A percentile compares a stretch with the other conserved stretches of the same genome.
These are phyloP conservation scores for Bombus pascuorum DNA, from an alignment of 1,140 invertebrate species.

Conservation along the genomic window DNA sequence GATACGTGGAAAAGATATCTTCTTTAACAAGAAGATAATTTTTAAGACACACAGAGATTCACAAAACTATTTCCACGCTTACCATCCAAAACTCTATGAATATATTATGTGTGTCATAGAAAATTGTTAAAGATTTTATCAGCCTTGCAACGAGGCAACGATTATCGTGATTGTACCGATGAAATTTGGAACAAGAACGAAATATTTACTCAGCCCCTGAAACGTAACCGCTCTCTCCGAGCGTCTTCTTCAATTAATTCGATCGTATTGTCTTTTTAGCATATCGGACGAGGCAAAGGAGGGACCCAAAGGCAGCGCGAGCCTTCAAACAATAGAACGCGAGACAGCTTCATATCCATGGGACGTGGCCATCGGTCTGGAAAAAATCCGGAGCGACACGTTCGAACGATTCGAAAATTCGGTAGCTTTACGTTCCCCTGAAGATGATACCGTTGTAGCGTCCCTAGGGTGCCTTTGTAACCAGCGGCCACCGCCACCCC, in stretches of 20 bases:
- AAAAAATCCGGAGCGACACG: conserved; percentile 24
- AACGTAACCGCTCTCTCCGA: background rate
- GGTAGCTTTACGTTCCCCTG: conserved; percentile 45
- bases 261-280: background rate
- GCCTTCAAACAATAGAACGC: conserved; percentile 27
- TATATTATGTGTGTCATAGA: too few relatives aligned
- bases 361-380: conserved; percentile 3
- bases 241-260: background rate
- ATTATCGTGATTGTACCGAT: too few relatives aligned
- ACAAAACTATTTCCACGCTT: too few relatives aligned
- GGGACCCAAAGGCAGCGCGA: background rate
- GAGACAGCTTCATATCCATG: conserved; percentile 28
- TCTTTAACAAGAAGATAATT: too few relatives aligned
- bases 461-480: conserved; percentile 55
- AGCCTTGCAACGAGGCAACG: too few relatives aligned
- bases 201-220: too few relatives aligned
- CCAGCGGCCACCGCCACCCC: conserved; percentile 32
- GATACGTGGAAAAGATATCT: too few relatives aligned
- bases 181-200: too few relatives aligned
- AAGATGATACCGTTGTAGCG: conserved; percentile 57
- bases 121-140: too few relatives aligned
- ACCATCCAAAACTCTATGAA: too few relatives aligned
- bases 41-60: too few relatives aligned
- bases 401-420: conserved; percentile 47
- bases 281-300: background rate